Conservation (phyloP, 1,140 invertebrate species). For the Lepidurus arcticus region DNA sequence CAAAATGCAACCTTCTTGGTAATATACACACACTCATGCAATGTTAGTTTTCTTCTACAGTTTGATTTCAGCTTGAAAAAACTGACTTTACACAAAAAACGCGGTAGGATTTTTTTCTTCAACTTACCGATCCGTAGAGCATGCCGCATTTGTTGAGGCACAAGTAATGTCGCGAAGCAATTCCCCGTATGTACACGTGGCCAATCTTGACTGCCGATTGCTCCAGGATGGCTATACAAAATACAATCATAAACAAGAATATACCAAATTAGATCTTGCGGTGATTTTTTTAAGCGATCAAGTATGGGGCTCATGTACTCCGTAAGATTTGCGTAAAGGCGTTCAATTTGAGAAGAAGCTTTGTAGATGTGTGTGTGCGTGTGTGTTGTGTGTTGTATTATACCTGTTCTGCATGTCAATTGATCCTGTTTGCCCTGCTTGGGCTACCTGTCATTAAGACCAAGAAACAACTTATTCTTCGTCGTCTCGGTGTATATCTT, state of each 20-base stretch:
- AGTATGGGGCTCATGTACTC: too few species aligned
- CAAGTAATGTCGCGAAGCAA: conserved; percentile 72
- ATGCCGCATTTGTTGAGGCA: conserved; percentile 77
- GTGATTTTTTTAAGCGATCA: too few species aligned
- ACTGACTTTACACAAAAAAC: not conserved
- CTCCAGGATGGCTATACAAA: conserved; percentile 73
- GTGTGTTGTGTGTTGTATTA: not conserved
- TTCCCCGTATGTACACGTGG: conserved; percentile 73
- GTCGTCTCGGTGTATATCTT: conserved; percentile 3
- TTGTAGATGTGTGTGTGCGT: not conserved
- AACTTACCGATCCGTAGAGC: conserved; percentile 76
- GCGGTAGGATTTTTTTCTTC: not conserved
- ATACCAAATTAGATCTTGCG: not conserved
- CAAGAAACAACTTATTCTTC: conserved; percentile 20
- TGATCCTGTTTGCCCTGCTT: conserved; percentile 15
- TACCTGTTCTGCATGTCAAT: conserved; percentile 21
- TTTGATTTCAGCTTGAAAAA: not conserved
- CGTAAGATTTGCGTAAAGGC: too few species aligned
- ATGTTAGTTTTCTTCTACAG: conserved; percentile 23
- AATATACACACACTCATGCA: conserved; percentile 30
- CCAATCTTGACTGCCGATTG: conserved; percentile 60
- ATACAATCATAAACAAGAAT: conserved; percentile 37
- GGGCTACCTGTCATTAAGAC: conserved; percentile 14
- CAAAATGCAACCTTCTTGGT: conserved; percentile 26
- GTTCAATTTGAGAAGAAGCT: too few species aligned